A percentile compares a stretch with the other conserved stretches of the same genome.
These are phyloP conservation scores for Drosophila tsacasi DNA, from an alignment of 1,140 invertebrate species.

Conservation along the genomic window DNA sequence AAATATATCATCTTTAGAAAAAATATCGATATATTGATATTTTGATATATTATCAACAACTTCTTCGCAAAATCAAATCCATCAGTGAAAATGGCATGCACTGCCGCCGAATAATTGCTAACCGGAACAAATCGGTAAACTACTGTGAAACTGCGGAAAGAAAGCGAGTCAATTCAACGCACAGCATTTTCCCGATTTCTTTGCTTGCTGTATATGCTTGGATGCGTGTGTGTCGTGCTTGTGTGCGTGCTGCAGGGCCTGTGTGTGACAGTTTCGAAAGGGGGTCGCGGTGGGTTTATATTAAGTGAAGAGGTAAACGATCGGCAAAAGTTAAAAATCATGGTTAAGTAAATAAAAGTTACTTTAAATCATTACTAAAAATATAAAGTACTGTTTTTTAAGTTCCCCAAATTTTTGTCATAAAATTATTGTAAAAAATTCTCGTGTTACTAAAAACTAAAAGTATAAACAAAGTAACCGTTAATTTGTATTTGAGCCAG, in stretches of 20 bases:
- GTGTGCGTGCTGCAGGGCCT: background rate
- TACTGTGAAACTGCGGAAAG: background rate
- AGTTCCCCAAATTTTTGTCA: background rate
- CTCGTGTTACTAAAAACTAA: no score
- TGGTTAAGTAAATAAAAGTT: background rate
- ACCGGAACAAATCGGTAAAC: background rate
- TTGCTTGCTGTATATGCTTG: background rate
- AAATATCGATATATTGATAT: background rate
- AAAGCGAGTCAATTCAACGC: background rate
- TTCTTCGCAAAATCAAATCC: background rate
- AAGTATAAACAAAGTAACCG: no score
- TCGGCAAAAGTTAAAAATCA: background rate
- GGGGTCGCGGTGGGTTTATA: background rate
- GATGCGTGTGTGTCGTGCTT: background rate
- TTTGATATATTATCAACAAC: no score
- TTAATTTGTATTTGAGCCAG: background rate
- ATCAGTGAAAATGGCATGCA: slow-evolving; percentile 4
- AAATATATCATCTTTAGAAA: background rate
- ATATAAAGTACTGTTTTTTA: background rate
- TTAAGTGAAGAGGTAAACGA: background rate
- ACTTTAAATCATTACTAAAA: background rate
- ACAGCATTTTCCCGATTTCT: background rate
- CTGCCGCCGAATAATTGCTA: slow-evolving; percentile 3
- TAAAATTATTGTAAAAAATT: background rate
- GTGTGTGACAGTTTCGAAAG: background rate